Percentiles rank a stretch among this genome's conserved stretches.
These are phyloP conservation scores for Onthophagus taurus DNA, from an alignment of 1,140 invertebrate genomes.

Conservation along the genomic window DNA sequence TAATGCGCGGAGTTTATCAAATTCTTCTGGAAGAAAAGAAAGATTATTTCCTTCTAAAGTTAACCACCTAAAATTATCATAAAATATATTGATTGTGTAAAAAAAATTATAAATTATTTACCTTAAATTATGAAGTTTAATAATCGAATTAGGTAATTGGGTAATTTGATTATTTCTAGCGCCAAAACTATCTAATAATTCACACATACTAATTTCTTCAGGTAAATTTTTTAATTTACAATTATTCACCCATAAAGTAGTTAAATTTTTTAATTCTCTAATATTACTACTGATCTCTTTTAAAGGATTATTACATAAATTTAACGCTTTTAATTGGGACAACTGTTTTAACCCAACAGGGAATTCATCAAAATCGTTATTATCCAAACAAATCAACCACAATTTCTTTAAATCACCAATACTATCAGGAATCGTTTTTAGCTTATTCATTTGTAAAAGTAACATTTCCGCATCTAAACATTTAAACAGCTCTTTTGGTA, in stretches of 20 bases:
- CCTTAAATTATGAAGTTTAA: constrained; percentile 42
- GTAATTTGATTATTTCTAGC: constrained; percentile 49
- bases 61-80: constrained; percentile 42
- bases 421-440: no score
- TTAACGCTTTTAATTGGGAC: constrained; percentile 62
- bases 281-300: constrained; percentile 55
- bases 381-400: no score
- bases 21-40: constrained; percentile 39
- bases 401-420: no score
- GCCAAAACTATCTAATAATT: constrained; percentile 61
- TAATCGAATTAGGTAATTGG: constrained; percentile 43
- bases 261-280: constrained; percentile 59
- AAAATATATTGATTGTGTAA: constrained; percentile 5
- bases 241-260: constrained; percentile 62
- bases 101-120: constrained; percentile 24
- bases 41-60: constrained; percentile 49
- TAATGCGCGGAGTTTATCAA: constrained; percentile 41
- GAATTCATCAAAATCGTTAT: constrained; percentile 58
- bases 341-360: constrained; percentile 48
- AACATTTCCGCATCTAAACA: no score
- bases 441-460: no score
- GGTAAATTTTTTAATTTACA: constrained; percentile 49
- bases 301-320: constrained; percentile 76
- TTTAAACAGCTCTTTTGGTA: no score
- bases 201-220: constrained; percentile 56